Evolutionary conservation across 2,888 invertebrate species (phyloP).

Genomic region (Dioctria linearis): DNA sequence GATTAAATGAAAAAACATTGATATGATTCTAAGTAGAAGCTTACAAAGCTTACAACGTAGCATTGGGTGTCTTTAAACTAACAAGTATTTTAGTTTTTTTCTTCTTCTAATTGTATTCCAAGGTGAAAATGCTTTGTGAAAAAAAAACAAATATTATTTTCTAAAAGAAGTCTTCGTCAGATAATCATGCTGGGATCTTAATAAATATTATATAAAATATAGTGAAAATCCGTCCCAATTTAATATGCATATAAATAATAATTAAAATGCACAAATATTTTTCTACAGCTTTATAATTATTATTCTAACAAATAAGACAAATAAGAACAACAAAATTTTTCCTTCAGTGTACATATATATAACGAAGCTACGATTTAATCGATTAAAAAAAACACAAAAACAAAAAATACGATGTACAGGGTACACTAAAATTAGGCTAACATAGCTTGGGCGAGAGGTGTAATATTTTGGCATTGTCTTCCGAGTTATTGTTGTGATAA

Average conservation of each 20-base stretch:
- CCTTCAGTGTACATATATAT: background rate
- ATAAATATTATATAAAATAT: background rate
- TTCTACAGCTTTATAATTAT: background rate
- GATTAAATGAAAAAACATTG: no score
- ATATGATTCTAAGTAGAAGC: no score
- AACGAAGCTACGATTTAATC: background rate
- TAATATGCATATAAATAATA: background rate
- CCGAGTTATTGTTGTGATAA: no score
- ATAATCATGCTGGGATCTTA: background rate
- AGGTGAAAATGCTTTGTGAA: background rate
- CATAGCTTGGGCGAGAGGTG: background rate
- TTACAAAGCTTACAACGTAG: no score
- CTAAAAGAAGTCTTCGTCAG: background rate
- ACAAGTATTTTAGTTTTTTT: background rate
- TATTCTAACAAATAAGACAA: background rate
- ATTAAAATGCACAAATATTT: background rate
- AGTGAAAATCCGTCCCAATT: slow-evolving; percentile 2
- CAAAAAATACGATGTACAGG: background rate
- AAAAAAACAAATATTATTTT: background rate
- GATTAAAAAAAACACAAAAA: background rate
- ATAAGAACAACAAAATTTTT: background rate
- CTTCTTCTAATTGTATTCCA: background rate
- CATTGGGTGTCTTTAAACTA: no score
- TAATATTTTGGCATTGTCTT: no score
- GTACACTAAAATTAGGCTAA: background rate